These are phyloP conservation scores for Porites lutea DNA, from an alignment of 64 coral and sea anemone genomes.

Conservation along the genomic window DNA sequence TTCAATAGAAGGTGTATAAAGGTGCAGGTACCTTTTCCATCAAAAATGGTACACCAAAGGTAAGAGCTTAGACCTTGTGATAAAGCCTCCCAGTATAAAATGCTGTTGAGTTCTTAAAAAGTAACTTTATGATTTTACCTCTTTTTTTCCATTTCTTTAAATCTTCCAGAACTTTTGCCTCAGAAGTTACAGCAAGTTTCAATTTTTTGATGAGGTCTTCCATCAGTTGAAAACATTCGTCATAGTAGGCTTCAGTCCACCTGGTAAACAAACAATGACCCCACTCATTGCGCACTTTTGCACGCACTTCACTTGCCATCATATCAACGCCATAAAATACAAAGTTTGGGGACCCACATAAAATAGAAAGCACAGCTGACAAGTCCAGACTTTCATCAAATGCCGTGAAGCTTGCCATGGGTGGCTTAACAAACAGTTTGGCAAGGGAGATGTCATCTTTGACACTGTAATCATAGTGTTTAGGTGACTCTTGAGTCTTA, in stretches of 20 bases:
- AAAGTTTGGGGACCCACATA: conserved; percentile 54
- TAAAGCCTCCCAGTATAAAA: too few relatives aligned
- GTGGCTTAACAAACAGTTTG: conserved; percentile 45
- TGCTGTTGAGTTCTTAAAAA: too few relatives aligned
- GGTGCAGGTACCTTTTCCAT: too few relatives aligned
- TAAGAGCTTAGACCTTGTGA: too few relatives aligned
- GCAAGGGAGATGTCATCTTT: conserved; percentile 32
- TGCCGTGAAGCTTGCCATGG: conserved; percentile 22
- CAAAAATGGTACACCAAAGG: too few relatives aligned
- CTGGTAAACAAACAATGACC: conserved; percentile 64
- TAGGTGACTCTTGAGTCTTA: background rate
- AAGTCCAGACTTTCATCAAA: conserved; percentile 74
- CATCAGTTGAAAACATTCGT: conserved; percentile 53
- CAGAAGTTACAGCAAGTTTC: background rate
- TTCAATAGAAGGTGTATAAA: too few relatives aligned
- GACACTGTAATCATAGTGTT: conserved; percentile 49
- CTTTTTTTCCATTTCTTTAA: background rate
- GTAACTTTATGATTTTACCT: background rate
- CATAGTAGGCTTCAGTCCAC: conserved; percentile 46
- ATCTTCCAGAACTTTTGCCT: background rate
- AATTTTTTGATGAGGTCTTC: conserved; percentile 1
- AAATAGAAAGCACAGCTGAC: conserved; percentile 67
- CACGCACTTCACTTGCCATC: conserved; percentile 45
- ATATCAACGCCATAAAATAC: background rate
- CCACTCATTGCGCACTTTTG: conserved; percentile 78